Evolutionary conservation across 2,113 vertebrate species (phyloP).

Genomic region (Nycticorax nycticorax): DNA sequence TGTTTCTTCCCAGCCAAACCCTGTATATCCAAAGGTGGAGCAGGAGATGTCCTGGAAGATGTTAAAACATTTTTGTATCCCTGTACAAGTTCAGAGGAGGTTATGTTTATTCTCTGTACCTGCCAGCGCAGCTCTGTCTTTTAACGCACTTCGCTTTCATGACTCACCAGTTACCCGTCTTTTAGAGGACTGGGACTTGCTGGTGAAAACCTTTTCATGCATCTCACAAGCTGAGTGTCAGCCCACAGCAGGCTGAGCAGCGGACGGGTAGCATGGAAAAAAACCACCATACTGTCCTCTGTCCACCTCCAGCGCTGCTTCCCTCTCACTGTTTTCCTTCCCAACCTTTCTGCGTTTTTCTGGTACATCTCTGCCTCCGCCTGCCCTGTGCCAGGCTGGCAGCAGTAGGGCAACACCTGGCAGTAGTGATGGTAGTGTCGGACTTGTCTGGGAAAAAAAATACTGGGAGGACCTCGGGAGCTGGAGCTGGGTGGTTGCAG

Average conservation of each 20-base stretch:
- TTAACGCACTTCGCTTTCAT: background rate
- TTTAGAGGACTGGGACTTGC: background rate
- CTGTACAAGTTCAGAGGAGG: background rate
- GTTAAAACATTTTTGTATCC: background rate
- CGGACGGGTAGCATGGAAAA: background rate
- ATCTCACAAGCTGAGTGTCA: background rate
- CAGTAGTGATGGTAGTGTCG: background rate
- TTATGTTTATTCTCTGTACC: background rate
- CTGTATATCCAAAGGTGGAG: background rate
- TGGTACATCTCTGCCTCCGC: background rate
- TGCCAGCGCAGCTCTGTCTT: background rate
- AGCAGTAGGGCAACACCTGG: background rate
- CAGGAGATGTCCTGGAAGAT: background rate
- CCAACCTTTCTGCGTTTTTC: background rate
- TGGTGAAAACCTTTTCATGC: background rate
- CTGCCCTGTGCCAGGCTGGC: background rate
- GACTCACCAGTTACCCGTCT: background rate
- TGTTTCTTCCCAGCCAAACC: background rate
- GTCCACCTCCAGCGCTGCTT: background rate
- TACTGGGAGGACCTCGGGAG: fast-evolving
- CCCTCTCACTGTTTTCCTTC: background rate
- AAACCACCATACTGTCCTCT: background rate
- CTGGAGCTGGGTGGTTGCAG: background rate
- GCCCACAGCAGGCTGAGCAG: background rate
- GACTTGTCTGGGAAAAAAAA: background rate